Evolutionary conservation across 2,113 vertebrate genomes (phyloP).

Genomic region (Heterocephalus glaber): DNA sequence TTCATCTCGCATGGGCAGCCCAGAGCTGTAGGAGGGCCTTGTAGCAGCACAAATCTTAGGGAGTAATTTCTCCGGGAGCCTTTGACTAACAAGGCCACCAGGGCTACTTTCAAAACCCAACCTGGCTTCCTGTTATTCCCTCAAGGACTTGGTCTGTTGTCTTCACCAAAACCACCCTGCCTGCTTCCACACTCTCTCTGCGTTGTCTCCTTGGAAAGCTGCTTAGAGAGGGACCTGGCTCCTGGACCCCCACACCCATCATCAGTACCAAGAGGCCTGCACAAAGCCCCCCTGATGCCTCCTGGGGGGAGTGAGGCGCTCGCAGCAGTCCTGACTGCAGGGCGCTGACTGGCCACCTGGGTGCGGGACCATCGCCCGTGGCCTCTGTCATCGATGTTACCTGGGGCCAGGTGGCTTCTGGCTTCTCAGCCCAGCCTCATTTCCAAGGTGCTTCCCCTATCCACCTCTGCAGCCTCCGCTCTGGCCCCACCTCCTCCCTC

Average conservation of each 20-base stretch:
- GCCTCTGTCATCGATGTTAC: not conserved
- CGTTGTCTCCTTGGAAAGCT: not conserved
- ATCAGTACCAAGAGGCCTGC: not conserved
- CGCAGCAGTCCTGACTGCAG: fast-evolving
- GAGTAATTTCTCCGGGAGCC: not conserved
- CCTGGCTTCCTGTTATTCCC: not conserved
- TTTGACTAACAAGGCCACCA: not conserved
- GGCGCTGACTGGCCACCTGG: not conserved
- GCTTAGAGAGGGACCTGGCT: not conserved
- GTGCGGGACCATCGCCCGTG: not conserved
- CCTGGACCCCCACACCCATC: not conserved
- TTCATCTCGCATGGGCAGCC: not conserved
- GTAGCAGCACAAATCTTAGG: not conserved
- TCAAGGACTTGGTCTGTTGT: not conserved
- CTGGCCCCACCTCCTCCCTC: not conserved
- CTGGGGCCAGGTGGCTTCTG: fast-evolving
- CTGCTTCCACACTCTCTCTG: not conserved
- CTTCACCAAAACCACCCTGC: not conserved
- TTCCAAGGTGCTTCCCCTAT: not conserved
- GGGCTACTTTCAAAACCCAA: not conserved
- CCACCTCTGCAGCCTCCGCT: not conserved
- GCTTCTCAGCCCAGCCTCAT: not conserved
- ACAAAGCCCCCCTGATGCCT: not conserved
- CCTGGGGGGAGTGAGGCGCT: fast-evolving
- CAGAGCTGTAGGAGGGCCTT: not conserved